A percentile compares a stretch with the other conserved stretches of the same genome.
phyloP scores from a whole-genome alignment of 2,113 vertebrate species.

The Chloropsis cyanopogon region DNA sequence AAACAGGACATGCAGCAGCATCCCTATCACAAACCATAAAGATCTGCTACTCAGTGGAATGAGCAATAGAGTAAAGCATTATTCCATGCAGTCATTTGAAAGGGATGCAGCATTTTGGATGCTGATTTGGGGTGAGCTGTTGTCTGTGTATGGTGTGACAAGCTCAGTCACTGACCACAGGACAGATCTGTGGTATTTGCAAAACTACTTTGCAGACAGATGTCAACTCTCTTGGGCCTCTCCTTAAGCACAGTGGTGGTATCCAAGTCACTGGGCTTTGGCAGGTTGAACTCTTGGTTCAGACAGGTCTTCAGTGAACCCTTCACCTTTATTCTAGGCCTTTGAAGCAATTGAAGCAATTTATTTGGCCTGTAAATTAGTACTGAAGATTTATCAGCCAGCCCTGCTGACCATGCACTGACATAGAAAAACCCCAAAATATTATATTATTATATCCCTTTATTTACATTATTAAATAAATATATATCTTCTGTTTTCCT shows the following conservation, averaged over 20 bases:
- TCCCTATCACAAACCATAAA: neutral
- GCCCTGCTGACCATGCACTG: neutral
- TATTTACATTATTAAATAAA: neutral
- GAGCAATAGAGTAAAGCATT: neutral
- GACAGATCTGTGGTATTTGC: neutral
- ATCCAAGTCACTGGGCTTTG: neutral
- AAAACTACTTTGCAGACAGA: neutral
- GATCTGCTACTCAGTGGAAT: neutral
- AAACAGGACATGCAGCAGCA: slow-evolving; percentile 7
- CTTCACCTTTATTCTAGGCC: neutral
- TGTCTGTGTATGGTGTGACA: neutral
- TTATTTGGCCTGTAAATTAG: neutral
- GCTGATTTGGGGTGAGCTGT: neutral
- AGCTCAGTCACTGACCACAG: neutral
- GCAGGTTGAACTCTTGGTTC: neutral
- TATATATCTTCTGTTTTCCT: neutral
- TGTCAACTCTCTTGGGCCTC: neutral
- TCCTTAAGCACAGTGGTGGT: neutral
- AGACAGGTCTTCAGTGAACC: neutral
- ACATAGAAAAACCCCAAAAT: neutral
- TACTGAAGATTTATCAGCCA: neutral
- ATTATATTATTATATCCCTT: neutral
- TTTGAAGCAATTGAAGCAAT: neutral
- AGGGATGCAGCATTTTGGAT: neutral
- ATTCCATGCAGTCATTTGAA: neutral